These are phyloP conservation scores for Notocelia uddmanniana DNA, from an alignment of 2,888 invertebrate species.

Conservation along the genomic window DNA sequence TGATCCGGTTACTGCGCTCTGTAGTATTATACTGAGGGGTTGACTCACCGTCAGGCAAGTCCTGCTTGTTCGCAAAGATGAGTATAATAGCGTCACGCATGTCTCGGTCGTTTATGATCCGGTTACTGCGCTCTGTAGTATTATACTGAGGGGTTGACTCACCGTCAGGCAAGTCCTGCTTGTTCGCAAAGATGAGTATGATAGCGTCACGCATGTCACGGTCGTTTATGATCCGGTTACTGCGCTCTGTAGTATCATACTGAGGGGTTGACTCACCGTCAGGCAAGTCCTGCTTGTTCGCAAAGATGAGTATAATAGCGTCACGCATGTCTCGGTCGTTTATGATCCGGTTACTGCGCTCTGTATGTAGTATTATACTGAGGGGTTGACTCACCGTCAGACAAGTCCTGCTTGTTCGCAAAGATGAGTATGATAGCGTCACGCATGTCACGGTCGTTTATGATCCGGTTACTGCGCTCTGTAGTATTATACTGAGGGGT, in stretches of 20 bases:
- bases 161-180: slow-evolving; percentile 98
- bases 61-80: slow-evolving; percentile 99
- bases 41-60: too few relatives aligned
- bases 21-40: too few relatives aligned
- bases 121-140: too few relatives aligned
- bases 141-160: background rate
- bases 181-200: slow-evolving; percentile 99
- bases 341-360: slow-evolving; percentile 90
- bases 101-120: slow-evolving; percentile 99
- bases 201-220: slow-evolving; percentile 99
- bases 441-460: slow-evolving; percentile 89
- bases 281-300: slow-evolving; percentile 70
- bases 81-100: slow-evolving; percentile 99
- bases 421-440: slow-evolving; percentile 99
- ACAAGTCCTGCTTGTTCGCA: slow-evolving; percentile 99
- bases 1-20: too few relatives aligned
- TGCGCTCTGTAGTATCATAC: too few relatives aligned
- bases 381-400: slow-evolving; percentile 86
- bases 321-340: slow-evolving; percentile 93
- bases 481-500: too few relatives aligned
- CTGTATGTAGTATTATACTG: background rate
- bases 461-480: background rate
- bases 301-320: too few relatives aligned
- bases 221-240: slow-evolving; percentile 96
- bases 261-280: too few relatives aligned